phyloP scores from a whole-genome alignment of 2,113 vertebrate genomes.

The Cyprinodon variegatus region DNA sequence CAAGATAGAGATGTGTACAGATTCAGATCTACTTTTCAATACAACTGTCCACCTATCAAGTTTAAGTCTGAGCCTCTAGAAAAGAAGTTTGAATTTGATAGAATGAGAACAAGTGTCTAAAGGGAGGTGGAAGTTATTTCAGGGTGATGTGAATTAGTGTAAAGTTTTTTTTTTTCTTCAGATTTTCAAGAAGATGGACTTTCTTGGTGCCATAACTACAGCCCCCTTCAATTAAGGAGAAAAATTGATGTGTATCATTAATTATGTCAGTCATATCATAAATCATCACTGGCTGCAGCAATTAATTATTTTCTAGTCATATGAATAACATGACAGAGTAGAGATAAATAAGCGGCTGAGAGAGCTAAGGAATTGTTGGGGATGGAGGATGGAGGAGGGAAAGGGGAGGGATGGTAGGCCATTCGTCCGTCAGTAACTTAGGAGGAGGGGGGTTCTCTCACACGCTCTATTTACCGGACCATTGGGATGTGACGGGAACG shows the following conservation, averaged over 20 bases:
- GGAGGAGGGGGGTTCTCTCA: conserved; percentile 64
- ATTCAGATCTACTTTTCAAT: conserved; percentile 63
- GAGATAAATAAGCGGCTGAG: conserved; percentile 86
- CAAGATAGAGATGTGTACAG: conserved; percentile 52
- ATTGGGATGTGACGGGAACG: conserved; percentile 80
- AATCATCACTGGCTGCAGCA: conserved; percentile 91
- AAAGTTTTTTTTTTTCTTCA: conserved; percentile 60
- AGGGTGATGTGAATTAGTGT: conserved; percentile 21
- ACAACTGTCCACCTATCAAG: conserved; percentile 65
- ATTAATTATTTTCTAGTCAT: conserved; percentile 96
- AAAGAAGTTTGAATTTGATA: conserved; percentile 17
- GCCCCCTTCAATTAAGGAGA: conserved; percentile 90
- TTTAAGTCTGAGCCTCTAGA: conserved; percentile 57
- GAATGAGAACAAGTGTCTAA: conserved; percentile 26
- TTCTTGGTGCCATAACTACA: conserved; percentile 73
- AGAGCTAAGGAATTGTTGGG: conserved; percentile 71
- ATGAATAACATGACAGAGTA: conserved; percentile 89
- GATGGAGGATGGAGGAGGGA: conserved; percentile 25
- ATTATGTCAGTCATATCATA: conserved; percentile 97
- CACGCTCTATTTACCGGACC: conserved; percentile 81
- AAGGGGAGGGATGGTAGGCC: conserved; percentile 48
- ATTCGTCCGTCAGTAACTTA: conserved; percentile 75
- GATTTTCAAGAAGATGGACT: conserved; percentile 71
- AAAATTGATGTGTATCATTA: conserved; percentile 98
- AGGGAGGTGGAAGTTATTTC: conserved; percentile 37